Evolutionary conservation across 2,113 vertebrate genomes (phyloP).

Genomic region (Pitta sordida): DNA sequence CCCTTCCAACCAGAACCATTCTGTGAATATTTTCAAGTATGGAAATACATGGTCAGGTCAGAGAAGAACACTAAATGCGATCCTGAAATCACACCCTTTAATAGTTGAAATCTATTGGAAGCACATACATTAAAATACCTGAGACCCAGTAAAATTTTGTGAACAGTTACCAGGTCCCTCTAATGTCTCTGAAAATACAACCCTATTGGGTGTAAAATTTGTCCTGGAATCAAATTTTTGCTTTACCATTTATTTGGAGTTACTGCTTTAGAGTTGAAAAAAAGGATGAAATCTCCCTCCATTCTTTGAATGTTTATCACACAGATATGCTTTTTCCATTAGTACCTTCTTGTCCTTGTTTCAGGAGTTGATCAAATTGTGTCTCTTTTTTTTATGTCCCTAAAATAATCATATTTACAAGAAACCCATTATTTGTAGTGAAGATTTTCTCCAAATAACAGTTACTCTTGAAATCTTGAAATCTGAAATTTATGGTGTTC

Average conservation of each 20-base stretch:
- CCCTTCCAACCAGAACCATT: neutral
- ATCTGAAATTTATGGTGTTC: neutral
- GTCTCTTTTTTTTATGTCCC: neutral
- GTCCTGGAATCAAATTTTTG: neutral
- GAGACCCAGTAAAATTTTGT: neutral
- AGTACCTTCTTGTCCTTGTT: neutral
- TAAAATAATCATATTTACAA: neutral
- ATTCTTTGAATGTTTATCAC: neutral
- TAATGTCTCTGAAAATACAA: neutral
- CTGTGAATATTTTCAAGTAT: neutral
- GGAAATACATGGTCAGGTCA: neutral
- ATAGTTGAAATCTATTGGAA: neutral
- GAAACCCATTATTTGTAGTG: neutral
- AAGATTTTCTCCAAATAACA: neutral
- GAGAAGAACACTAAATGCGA: neutral
- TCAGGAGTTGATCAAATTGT: neutral
- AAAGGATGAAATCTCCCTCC: neutral
- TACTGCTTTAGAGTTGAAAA: neutral
- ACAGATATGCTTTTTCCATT: neutral
- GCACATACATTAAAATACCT: accelerated
- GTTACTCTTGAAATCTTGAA: no score
- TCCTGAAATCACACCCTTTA: neutral
- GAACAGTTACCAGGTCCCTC: neutral
- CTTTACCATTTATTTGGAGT: neutral
- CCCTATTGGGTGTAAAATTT: neutral